phyloP scores from a whole-genome alignment of 2,888 invertebrate species.

The Nemapogon koenigi region DNA sequence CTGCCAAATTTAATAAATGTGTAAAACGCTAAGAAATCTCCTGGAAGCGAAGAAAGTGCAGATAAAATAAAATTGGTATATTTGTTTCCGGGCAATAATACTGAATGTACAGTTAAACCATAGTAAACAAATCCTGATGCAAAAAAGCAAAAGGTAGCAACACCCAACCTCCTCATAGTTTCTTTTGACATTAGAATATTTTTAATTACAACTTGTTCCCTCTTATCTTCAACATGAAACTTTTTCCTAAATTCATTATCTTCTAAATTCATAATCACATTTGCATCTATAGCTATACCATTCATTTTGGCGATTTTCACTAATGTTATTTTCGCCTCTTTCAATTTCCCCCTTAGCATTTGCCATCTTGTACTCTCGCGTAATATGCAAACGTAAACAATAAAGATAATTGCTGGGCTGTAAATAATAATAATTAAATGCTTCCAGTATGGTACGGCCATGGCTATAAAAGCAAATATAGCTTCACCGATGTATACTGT shows the following conservation, averaged over 20 bases:
- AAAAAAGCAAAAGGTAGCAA: constrained; percentile 38
- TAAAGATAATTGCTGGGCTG: constrained; percentile 32
- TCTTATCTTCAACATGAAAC: constrained; percentile 34
- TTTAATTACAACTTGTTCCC: constrained; percentile 32
- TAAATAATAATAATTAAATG: constrained; percentile 32
- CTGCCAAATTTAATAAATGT: constrained; percentile 38
- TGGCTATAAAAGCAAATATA: constrained; percentile 34
- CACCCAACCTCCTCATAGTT: constrained; percentile 35
- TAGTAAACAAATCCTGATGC: constrained; percentile 44
- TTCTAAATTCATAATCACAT: constrained; percentile 31
- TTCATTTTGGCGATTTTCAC: constrained; percentile 31
- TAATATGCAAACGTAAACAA: constrained; percentile 28
- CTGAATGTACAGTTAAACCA: constrained; percentile 35
- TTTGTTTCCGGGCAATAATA: constrained; percentile 42
- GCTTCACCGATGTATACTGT: constrained; percentile 44
- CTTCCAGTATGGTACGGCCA: constrained; percentile 42
- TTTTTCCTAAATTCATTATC: constrained; percentile 30
- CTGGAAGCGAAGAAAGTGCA: constrained; percentile 39
- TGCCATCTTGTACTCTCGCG: constrained; percentile 46
- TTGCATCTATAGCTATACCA: constrained; percentile 26
- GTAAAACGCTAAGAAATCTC: constrained; percentile 36
- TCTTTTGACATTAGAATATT: constrained; percentile 37
- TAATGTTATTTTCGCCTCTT: constrained; percentile 32
- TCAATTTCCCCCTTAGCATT: constrained; percentile 33
- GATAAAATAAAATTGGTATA: constrained; percentile 40